Percentiles rank a stretch among this genome's conserved stretches.
These are phyloP conservation scores for Mustelus asterias DNA, from an alignment of 2,113 vertebrate species.

Conservation along the genomic window DNA sequence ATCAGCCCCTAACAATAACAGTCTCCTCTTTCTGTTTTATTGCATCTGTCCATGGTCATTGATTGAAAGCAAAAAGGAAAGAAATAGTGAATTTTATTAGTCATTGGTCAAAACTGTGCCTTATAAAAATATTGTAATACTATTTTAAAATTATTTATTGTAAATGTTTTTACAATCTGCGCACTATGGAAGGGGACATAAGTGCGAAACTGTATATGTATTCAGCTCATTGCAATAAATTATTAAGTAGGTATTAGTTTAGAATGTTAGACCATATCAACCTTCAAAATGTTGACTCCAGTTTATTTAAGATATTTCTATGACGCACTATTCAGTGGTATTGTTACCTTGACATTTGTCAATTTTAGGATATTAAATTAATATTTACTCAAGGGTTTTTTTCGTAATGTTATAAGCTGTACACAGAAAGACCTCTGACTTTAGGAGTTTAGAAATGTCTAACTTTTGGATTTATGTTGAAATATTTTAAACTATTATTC, in stretches of 20 bases:
- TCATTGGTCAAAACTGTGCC: slow-evolving; percentile 85
- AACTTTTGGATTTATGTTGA: slow-evolving; percentile 43
- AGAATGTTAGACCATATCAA: slow-evolving; percentile 81
- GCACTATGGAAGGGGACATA: slow-evolving; percentile 86
- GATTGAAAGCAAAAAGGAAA: slow-evolving; percentile 54
- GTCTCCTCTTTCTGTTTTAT: slow-evolving; percentile 69
- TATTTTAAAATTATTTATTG: slow-evolving; percentile 99
- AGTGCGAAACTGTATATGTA: slow-evolving; percentile 98
- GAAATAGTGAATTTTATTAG: slow-evolving; percentile 54
- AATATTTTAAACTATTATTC: slow-evolving; percentile 43
- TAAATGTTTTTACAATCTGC: slow-evolving; percentile 86
- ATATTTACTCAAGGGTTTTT: slow-evolving; percentile 64
- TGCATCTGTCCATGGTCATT: slow-evolving; percentile 61
- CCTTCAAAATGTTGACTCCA: slow-evolving; percentile 88
- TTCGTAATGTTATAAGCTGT: slow-evolving; percentile 60
- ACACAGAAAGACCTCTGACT: slow-evolving; percentile 56
- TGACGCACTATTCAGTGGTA: slow-evolving; percentile 86
- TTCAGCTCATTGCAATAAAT: slow-evolving; percentile 99
- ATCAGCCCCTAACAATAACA: slow-evolving; percentile 65
- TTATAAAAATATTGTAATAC: slow-evolving; percentile 79
- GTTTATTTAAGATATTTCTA: slow-evolving; percentile 89
- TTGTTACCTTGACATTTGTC: slow-evolving; percentile 60
- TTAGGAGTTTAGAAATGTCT: slow-evolving; percentile 63
- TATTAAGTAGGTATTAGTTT: slow-evolving; percentile 94
- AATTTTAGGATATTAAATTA: slow-evolving; percentile 80